Percentiles rank a stretch among this genome's conserved stretches.
Conservation (phyloP, 2,797 vertebrate genomes). For the Chelonia mydas region DNA sequence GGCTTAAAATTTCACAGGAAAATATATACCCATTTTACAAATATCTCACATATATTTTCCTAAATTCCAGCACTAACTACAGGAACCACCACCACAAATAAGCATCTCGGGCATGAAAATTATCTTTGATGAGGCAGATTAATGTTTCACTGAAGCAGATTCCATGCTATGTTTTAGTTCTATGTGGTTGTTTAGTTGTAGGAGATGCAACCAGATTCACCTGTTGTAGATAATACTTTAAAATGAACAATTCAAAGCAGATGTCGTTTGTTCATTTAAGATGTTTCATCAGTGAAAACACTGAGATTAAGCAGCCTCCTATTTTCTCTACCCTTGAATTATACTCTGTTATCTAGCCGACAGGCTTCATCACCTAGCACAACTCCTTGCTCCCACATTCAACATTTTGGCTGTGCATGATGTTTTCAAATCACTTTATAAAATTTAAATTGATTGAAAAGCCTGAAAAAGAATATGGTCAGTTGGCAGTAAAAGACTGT, state of each 20-base stretch:
- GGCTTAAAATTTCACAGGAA: background rate
- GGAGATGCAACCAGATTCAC: conserved; percentile 12
- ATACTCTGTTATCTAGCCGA: background rate
- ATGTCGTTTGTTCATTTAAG: conserved; percentile 1
- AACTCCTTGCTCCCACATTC: background rate
- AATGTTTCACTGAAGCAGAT: background rate
- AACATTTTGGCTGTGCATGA: background rate
- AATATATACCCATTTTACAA: background rate
- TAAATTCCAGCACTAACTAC: background rate
- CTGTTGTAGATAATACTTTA: background rate
- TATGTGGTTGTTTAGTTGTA: background rate
- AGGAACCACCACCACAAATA: background rate
- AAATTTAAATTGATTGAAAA: background rate
- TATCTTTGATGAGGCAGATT: conserved; percentile 26
- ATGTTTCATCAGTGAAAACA: background rate
- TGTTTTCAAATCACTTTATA: conserved; percentile 32
- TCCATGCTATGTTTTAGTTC: background rate
- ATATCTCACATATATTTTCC: background rate
- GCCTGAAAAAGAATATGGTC: background rate
- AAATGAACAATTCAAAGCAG: background rate
- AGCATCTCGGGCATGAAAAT: background rate
- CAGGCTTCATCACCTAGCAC: background rate
- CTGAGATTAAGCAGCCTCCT: background rate
- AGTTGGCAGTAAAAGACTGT: conserved; percentile 17
- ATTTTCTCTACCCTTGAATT: background rate